Percentiles rank a stretch among this genome's conserved stretches.
phyloP scores from a whole-genome alignment of 2,797 vertebrate genomes.

The Nannoperca obscura region DNA sequence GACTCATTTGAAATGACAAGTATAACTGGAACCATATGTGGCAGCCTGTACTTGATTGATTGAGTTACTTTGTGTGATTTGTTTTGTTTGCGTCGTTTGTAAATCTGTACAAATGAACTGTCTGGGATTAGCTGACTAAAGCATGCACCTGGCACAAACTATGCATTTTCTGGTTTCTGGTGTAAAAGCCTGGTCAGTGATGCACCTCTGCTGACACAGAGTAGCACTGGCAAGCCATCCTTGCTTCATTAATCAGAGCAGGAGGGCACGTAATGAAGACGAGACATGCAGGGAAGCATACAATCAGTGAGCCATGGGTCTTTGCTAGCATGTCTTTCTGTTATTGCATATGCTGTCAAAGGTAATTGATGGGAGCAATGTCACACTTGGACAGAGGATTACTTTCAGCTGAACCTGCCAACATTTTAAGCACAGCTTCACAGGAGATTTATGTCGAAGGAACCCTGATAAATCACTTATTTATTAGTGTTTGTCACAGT shows the following conservation, averaged over 20 bases:
- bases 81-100: background rate
- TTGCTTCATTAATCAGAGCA: conserved; percentile 70
- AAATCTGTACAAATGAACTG: conserved; percentile 26
- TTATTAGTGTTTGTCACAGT: conserved; percentile 68
- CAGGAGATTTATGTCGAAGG: conserved; percentile 53
- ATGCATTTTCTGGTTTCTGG: conserved; percentile 1
- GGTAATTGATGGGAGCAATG: conserved; percentile 63
- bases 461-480: conserved; percentile 64
- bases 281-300: conserved; percentile 53
- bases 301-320: conserved; percentile 38
- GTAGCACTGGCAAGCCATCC: conserved; percentile 37
- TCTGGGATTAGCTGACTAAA: conserved; percentile 30
- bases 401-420: conserved; percentile 42
- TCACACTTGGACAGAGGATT: conserved; percentile 57
- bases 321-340: conserved; percentile 36
- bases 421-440: conserved; percentile 44
- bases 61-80: conserved; percentile 10
- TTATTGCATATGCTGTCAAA: conserved; percentile 46
- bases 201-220: conserved; percentile 44
- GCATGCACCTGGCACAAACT: background rate
- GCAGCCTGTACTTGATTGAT: conserved; percentile 5
- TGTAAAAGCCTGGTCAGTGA: conserved; percentile 18
- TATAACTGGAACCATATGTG: background rate
- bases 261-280: conserved; percentile 62
- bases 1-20: background rate